Evolutionary conservation across 2,888 invertebrate species (phyloP).

Genomic region (Nasonia oneida): DNA sequence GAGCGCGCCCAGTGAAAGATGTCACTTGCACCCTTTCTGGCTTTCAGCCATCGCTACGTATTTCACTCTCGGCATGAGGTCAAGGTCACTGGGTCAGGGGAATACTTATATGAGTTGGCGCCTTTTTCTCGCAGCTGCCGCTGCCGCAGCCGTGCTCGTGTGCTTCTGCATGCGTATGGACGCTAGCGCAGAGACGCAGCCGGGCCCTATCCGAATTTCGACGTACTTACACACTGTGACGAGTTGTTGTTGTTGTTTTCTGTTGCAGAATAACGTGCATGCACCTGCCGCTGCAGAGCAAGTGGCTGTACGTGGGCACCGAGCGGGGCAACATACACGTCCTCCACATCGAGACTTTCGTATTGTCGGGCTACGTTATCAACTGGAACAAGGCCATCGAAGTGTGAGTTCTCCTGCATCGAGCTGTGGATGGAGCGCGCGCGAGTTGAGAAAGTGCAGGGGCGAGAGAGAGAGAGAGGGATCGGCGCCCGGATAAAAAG

Average conservation of each 20-base stretch:
- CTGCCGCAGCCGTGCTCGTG: neutral
- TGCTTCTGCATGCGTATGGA: no score
- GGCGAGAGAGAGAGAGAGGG: neutral
- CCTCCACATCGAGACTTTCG: slow-evolving; percentile 97
- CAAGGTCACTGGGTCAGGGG: slow-evolving; percentile 61
- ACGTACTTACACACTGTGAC: no score
- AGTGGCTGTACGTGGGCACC: slow-evolving; percentile 99
- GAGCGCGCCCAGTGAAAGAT: slow-evolving; percentile 26
- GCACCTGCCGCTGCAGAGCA: slow-evolving; percentile 97
- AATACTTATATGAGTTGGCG: slow-evolving; percentile 33
- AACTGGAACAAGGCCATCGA: slow-evolving; percentile 99
- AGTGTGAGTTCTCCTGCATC: slow-evolving; percentile 87
- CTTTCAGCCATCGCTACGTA: slow-evolving; percentile 51
- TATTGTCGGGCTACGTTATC: slow-evolving; percentile 98
- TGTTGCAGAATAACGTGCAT: slow-evolving; percentile 92
- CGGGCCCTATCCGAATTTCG: no score
- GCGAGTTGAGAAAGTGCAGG: neutral
- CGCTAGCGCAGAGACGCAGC: no score
- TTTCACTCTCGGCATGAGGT: slow-evolving; percentile 45
- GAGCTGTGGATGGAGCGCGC: neutral
- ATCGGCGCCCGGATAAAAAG: slow-evolving; percentile 29
- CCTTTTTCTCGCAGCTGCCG: slow-evolving; percentile 25
- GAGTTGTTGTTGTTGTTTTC: neutral
- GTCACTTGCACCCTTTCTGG: slow-evolving; percentile 60
- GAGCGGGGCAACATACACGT: slow-evolving; percentile 99